These are phyloP conservation scores for Cryptus viduatorius DNA, from an alignment of 2,888 invertebrate genomes.

Conservation along the genomic window DNA sequence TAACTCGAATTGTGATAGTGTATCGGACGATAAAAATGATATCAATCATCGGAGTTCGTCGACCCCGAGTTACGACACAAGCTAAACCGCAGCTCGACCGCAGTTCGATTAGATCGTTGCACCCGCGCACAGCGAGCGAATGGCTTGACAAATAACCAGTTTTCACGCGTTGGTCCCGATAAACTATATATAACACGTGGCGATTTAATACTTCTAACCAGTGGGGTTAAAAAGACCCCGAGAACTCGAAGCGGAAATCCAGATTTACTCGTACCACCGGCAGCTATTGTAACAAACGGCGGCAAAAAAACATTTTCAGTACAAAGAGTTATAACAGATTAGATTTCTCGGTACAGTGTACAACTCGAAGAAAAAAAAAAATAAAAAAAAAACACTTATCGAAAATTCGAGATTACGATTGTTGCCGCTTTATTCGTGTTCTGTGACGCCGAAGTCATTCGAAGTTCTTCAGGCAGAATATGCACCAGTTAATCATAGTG, in stretches of 20 bases:
- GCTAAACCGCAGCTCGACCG: constrained; percentile 27
- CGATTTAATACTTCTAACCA: constrained; percentile 5
- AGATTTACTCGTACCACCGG: background rate
- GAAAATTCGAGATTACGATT: too few relatives aligned
- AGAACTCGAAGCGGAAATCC: background rate
- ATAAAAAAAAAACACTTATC: background rate
- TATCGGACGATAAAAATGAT: background rate
- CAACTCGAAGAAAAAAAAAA: background rate
- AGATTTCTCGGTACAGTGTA: background rate
- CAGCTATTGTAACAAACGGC: background rate
- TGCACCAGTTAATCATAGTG: too few relatives aligned
- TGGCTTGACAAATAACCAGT: constrained; percentile 51
- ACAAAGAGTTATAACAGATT: too few relatives aligned
- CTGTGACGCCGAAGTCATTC: too few relatives aligned
- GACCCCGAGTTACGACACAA: constrained; percentile 27
- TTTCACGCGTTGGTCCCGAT: constrained; percentile 28
- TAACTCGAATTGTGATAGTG: background rate
- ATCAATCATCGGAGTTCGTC: constrained; percentile 35
- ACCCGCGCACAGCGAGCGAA: constrained; percentile 40
- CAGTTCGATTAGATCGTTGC: constrained; percentile 37
- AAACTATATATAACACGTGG: background rate
- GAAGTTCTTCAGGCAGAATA: too few relatives aligned
- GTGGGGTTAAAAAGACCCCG: background rate
- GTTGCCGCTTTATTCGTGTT: too few relatives aligned
- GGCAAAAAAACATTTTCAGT: background rate